Evolutionary conservation across 1,140 invertebrate genomes (phyloP).

Genomic region (Helicoverpa zea): DNA sequence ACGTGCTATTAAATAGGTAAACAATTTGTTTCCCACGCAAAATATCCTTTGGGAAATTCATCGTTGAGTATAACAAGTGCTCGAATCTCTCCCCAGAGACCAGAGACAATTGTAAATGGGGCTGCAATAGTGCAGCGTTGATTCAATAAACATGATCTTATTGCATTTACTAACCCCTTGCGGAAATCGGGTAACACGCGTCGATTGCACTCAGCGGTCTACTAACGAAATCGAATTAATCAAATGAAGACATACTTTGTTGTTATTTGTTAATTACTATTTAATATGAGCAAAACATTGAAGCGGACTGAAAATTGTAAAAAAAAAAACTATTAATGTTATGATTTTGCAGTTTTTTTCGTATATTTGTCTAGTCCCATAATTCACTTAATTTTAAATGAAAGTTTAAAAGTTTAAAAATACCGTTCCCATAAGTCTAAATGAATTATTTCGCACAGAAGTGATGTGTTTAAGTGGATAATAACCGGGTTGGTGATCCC

Average conservation of each 20-base stretch:
- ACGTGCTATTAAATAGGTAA: not conserved
- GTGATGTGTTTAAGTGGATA: constrained; percentile 84
- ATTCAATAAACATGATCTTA: constrained; percentile 23
- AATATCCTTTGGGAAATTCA: constrained; percentile 12
- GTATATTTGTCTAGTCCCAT: not conserved
- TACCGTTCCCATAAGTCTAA: constrained; percentile 49
- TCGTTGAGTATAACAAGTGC: not conserved
- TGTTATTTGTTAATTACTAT: too few relatives aligned
- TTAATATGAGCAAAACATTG: too few relatives aligned
- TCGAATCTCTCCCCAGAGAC: constrained; percentile 34
- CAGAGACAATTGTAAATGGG: constrained; percentile 14
- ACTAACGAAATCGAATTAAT: not conserved
- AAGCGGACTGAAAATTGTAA: too few relatives aligned
- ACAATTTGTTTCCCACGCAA: constrained; percentile 3
- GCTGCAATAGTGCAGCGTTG: constrained; percentile 10
- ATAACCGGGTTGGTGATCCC: constrained; percentile 73
- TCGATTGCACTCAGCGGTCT: constrained; percentile 1
- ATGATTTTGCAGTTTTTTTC: too few relatives aligned
- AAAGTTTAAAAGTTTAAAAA: constrained; percentile 26
- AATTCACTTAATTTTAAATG: constrained; percentile 1
- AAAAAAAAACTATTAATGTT: too few relatives aligned
- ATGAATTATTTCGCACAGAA: constrained; percentile 78
- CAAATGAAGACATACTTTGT: not conserved
- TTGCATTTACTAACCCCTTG: constrained; percentile 4
- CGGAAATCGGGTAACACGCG: not conserved